Evolutionary conservation across 2,797 vertebrate genomes (phyloP), one percentile per base, ranked within the genome.

Genomic region (Triplophysa bombifrons): DNA sequence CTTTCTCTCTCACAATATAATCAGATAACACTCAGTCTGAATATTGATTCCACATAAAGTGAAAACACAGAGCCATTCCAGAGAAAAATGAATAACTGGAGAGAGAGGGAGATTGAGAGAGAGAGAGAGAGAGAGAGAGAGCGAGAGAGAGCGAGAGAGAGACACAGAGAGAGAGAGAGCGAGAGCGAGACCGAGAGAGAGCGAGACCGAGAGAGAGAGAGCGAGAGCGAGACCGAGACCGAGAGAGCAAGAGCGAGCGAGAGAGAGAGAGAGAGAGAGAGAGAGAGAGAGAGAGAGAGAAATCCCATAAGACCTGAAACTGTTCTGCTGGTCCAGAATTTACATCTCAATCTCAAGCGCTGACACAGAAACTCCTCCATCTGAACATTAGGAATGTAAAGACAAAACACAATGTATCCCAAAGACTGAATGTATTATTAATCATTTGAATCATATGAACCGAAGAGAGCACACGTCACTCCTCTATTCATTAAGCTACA

Each of bases 11-110:
- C 22, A 78, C 25, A 64, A 44, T 41, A 68, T 60, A 72, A 72
- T 65, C 65, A 38, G n/a, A 73, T 76, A 61, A 80, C 19, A 27
- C 70, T 66, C 50, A 16, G 25, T 66, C 25, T 73, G 48, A 80
- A 67, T 76, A 80, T 80, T 76, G 76, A 83, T 80, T 83, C 48
- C 9, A 72, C 19, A 65, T 70, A 71, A 41, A 41, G 41, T 27
- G 19, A 63, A 56, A 64, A 75, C 65, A 55, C 38, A 66, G 25
- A 27, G 71, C 50, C 38, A 55, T 61, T 74, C 48, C 16, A 17
- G 70, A 61, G 20, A 68, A 55, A 51, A 56, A 67, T 46, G 55
- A 78, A 53, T 46, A 22, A 60, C 58, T 46, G 64, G 10, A 61
- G 65, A 53, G 72, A 11, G 27, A 30, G 3, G 0, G 27, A 27